These are phyloP conservation scores for Calliopsis andreniformis DNA, from an alignment of 1,140 invertebrate species.

Conservation along the genomic window DNA sequence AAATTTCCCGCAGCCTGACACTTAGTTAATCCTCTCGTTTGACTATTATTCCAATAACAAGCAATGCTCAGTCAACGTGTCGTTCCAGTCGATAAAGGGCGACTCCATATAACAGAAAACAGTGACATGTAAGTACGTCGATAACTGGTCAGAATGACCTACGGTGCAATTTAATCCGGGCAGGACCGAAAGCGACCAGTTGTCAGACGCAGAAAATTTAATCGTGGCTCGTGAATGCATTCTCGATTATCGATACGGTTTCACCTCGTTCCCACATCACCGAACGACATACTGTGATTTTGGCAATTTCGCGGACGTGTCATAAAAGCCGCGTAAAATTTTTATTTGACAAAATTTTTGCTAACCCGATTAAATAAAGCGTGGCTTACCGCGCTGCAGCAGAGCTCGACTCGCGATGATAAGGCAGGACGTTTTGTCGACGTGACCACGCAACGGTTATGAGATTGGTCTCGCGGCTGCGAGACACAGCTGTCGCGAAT, in stretches of 20 bases:
- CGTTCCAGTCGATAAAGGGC: not conserved
- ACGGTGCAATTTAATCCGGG: conserved; percentile 49
- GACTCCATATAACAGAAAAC: conserved; percentile 14
- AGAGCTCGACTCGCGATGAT: not conserved
- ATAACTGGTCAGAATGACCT: conserved; percentile 49
- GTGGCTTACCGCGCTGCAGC: not conserved
- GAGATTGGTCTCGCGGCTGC: not conserved
- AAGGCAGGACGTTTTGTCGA: not conserved
- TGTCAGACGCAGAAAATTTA: conserved; percentile 55
- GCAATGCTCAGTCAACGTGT: conserved; percentile 17
- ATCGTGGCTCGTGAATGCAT: conserved; percentile 51
- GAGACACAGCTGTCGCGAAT: not conserved
- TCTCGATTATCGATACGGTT: conserved; percentile 54
- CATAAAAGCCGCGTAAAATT: conserved; percentile 4
- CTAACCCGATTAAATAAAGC: conserved; percentile 6
- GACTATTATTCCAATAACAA: conserved; percentile 15
- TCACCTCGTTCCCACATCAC: not conserved
- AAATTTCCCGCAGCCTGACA: too few species aligned
- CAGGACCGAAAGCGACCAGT: conserved; percentile 34
- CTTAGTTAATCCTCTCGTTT: too few species aligned
- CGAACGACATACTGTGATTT: not conserved
- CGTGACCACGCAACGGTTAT: conserved; percentile 12
- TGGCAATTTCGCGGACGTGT: not conserved
- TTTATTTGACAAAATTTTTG: not conserved
- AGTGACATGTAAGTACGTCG: conserved; percentile 53